Evolutionary conservation across 2,888 invertebrate species (phyloP), one percentile per base, ranked within the genome.

Genomic region (Hyalella azteca): DNA sequence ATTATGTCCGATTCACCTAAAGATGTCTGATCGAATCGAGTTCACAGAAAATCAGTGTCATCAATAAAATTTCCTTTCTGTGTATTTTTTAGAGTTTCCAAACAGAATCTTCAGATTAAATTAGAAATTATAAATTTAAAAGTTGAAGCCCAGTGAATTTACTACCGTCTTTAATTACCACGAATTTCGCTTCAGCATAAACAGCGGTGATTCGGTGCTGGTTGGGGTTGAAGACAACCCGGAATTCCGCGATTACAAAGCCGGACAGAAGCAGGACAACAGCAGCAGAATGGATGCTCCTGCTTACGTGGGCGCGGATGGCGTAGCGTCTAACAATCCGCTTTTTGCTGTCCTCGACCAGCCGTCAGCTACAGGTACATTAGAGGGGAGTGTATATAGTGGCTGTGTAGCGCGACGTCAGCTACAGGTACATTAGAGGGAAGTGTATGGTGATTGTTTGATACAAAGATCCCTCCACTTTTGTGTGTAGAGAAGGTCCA

Each of bases 191-290:
- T 88, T 29, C 87, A 92, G 92, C 85, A 89, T 91, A 77, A 87
- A 87, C 29, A 92, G 92, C 36, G 90, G 90, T 40, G 91, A 91
- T 86, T 92, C 92, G 0, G 92, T 92, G 85, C 88, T 93, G 81
- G 90, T 92, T 85, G 92, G 92, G 48, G 89, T 92, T 59, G 92
- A 92, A 86, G 90, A 93, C 86, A 89, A 91, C 87, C 91, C 91
- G 9, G 91, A 92, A 86, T 92, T 92, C 88, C 87, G 88, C 9
- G 86, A 87, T 81, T 85, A 88, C 87, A 87, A 88, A 22, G 54
- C n/a, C 3, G 45, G 40, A 26, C 26, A 15, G n/a, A 39, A 4
- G 15, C 29, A 19, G 13, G n/a, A n/a, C n/a, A 7, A 9, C 59
- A 29, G n/a, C 13, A 29, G 0, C 15, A 36, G 29, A 36, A 1